Percentiles rank a stretch among this genome's conserved stretches.
Conservation (phyloP, 2,888 invertebrate genomes). For the Euzophera pinguis region DNA sequence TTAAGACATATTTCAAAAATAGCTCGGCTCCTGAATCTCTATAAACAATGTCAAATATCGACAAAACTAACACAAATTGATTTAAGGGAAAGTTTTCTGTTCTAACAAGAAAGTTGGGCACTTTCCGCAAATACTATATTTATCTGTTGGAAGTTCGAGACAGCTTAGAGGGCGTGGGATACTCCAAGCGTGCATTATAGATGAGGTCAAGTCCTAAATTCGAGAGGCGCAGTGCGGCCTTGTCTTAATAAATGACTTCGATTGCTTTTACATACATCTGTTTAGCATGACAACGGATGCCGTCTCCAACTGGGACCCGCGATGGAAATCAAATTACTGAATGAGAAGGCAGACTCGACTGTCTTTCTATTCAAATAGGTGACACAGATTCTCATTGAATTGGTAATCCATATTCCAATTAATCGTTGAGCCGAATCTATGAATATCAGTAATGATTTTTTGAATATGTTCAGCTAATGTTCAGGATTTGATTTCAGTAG, state of each 20-base stretch:
- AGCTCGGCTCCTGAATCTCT: not conserved
- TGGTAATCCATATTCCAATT: not conserved
- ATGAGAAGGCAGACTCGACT: not conserved
- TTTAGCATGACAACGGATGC: constrained; percentile 17
- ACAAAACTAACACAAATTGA: not conserved
- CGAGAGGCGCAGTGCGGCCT: constrained; percentile 37
- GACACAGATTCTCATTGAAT: not conserved
- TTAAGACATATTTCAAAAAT: no score
- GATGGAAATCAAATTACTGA: not conserved
- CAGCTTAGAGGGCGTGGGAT: constrained; percentile 32
- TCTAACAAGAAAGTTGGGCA: not conserved
- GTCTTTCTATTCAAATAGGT: constrained; percentile 1
- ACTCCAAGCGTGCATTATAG: constrained; percentile 54
- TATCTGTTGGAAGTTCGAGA: constrained; percentile 22
- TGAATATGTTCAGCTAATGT: no score
- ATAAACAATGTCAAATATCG: not conserved
- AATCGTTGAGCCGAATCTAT: not conserved
- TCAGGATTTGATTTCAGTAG: no score
- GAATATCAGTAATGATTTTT: no score
- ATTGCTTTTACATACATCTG: constrained; percentile 25
- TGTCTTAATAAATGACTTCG: constrained; percentile 16
- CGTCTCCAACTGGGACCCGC: not conserved
- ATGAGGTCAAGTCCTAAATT: constrained; percentile 68
- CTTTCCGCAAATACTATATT: constrained; percentile 20
- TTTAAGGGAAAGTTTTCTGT: not conserved